Conservation (phyloP, 2,888 invertebrate species). For the Drosophila niveifrons region DNA sequence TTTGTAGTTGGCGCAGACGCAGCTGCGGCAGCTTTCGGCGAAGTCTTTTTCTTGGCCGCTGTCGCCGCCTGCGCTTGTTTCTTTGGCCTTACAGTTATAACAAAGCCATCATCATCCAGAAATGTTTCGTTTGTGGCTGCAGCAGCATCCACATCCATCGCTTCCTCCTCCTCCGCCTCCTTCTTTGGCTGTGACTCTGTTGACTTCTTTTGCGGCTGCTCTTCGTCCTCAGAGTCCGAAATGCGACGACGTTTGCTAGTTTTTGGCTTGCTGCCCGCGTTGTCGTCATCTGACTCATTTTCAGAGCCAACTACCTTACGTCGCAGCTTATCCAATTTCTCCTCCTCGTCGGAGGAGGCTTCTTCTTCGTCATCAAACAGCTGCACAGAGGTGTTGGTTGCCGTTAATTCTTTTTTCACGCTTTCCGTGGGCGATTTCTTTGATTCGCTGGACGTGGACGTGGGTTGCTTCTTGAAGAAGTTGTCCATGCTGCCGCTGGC, state of each 20-base stretch:
- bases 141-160: slow-evolving; percentile 41
- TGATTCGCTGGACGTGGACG: slow-evolving; percentile 19
- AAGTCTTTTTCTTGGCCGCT: slow-evolving; percentile 52
- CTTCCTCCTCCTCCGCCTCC: slow-evolving; percentile 41
- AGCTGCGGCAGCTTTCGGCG: slow-evolving; percentile 41
- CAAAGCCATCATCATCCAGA: slow-evolving; percentile 84
- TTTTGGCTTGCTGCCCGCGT: slow-evolving; percentile 22
- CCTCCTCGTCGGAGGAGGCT: slow-evolving; percentile 82
- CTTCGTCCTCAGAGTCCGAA: slow-evolving; percentile 82
- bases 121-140: slow-evolving; percentile 74
- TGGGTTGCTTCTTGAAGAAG: slow-evolving; percentile 64
- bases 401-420: slow-evolving; percentile 42
- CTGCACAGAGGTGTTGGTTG: slow-evolving; percentile 76
- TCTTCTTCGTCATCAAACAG: slow-evolving; percentile 74
- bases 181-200: slow-evolving; percentile 55
- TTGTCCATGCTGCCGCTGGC: slow-evolving; percentile 56
- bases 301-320: slow-evolving; percentile 72
- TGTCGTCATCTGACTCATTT: slow-evolving; percentile 58
- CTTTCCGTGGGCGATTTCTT: slow-evolving; percentile 32
- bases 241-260: slow-evolving; percentile 80
- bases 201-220: slow-evolving; percentile 69
- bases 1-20: slow-evolving; percentile 45
- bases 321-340: slow-evolving; percentile 79
- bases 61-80: slow-evolving; percentile 50
- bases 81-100: slow-evolving; percentile 80